Evolutionary conservation across 2,797 vertebrate genomes (phyloP).

Genomic region (Phrynocephalus guinanensis): DNA sequence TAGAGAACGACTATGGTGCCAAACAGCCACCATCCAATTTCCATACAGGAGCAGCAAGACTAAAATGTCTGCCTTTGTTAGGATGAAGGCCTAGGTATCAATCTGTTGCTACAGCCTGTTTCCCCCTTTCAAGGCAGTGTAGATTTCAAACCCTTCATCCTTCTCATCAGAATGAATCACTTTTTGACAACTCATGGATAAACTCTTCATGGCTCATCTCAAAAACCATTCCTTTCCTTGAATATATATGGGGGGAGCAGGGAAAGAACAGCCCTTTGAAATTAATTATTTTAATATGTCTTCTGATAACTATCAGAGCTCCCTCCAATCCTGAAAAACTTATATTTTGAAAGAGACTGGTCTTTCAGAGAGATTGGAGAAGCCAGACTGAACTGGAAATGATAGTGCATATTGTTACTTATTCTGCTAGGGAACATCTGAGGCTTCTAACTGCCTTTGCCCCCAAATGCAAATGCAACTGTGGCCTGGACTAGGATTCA

Average conservation of each 20-base stretch:
- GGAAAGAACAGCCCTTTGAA: too few species aligned
- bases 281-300: neutral
- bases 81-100: conserved; percentile 46
- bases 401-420: neutral
- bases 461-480: neutral
- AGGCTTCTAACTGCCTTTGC: neutral
- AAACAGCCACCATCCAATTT: conserved; percentile 45
- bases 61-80: conserved; percentile 49
- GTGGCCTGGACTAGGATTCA: neutral
- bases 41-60: conserved; percentile 37
- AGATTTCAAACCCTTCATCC: conserved; percentile 51
- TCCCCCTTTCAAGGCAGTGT: conserved; percentile 39
- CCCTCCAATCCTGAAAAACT: neutral
- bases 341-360: neutral
- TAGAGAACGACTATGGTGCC: neutral
- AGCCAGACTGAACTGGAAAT: neutral
- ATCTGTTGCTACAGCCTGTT: conserved; percentile 8
- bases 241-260: neutral
- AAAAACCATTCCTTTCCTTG: neutral
- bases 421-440: neutral
- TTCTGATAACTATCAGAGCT: neutral
- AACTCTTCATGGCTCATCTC: neutral
- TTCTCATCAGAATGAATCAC: conserved; percentile 20
- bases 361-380: neutral
- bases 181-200: neutral